phyloP scores from a whole-genome alignment of 2,888 invertebrate genomes.

The Polyploca ridens region DNA sequence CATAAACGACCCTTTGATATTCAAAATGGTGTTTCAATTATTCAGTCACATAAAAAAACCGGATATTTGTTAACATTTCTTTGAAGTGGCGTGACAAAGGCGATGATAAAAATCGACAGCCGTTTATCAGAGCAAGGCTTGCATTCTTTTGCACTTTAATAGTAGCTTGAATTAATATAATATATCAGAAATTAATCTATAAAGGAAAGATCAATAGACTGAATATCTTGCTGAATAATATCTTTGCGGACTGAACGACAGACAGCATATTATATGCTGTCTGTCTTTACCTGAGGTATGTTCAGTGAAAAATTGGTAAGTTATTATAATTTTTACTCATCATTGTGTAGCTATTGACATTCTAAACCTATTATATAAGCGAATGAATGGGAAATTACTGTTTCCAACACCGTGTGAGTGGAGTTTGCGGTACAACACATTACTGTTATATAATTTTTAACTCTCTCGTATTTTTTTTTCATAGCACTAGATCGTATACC shows the following conservation, averaged over 20 bases:
- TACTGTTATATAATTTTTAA: neutral
- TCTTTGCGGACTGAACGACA: too few species aligned
- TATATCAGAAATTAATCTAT: neutral
- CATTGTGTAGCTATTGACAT: neutral
- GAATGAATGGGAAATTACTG: neutral
- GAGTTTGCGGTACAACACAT: neutral
- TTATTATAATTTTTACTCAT: neutral
- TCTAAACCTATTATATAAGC: neutral
- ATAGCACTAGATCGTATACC: too few species aligned
- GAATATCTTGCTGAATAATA: too few species aligned
- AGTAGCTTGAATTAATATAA: neutral
- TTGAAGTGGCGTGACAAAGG: constrained; percentile 53
- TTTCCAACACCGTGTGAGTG: neutral
- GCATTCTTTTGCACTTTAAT: constrained; percentile 46
- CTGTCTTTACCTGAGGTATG: too few species aligned
- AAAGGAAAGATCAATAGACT: too few species aligned
- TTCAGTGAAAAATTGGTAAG: too few species aligned
- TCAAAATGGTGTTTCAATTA: constrained; percentile 7
- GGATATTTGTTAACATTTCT: constrained; percentile 26
- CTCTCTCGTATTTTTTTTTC: constrained; percentile 16
- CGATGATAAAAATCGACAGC: constrained; percentile 56
- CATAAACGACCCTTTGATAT: neutral
- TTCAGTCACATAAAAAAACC: neutral
- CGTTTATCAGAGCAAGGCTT: constrained; percentile 47
- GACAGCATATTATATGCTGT: too few species aligned